Evolutionary conservation across 2,113 vertebrate species (phyloP).

Genomic region (Piprites chloris): DNA sequence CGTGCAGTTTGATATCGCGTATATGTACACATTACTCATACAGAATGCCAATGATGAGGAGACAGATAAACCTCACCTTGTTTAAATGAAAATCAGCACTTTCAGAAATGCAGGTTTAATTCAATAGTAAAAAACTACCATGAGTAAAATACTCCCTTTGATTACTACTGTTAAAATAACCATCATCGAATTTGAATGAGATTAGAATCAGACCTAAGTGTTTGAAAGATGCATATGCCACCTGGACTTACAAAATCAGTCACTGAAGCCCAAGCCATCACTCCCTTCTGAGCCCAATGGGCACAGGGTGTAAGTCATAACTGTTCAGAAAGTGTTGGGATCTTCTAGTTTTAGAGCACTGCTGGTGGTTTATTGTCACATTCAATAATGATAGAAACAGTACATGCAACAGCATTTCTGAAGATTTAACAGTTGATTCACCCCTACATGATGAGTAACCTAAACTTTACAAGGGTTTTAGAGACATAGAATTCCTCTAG

Average conservation of each 20-base stretch:
- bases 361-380: background rate
- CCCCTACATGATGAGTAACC: background rate
- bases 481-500: background rate
- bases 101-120: background rate
- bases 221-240: background rate
- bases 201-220: background rate
- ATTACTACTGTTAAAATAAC: background rate
- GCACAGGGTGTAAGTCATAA: background rate
- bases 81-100: background rate
- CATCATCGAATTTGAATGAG: background rate
- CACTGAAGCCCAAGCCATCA: background rate
- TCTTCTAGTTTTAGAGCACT: background rate
- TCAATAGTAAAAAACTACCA: background rate
- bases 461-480: background rate
- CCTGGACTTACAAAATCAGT: background rate
- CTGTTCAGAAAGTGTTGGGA: background rate
- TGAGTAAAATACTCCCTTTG: background rate
- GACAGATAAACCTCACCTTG: constrained; percentile 3
- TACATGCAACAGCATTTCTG: background rate
- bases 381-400: background rate
- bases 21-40: constrained; percentile 2
- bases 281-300: background rate
- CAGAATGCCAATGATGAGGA: background rate
- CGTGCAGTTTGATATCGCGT: background rate
- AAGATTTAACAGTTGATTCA: background rate